Conservation (phyloP, 1,140 invertebrate species). For the Elysia chlorotica region DNA sequence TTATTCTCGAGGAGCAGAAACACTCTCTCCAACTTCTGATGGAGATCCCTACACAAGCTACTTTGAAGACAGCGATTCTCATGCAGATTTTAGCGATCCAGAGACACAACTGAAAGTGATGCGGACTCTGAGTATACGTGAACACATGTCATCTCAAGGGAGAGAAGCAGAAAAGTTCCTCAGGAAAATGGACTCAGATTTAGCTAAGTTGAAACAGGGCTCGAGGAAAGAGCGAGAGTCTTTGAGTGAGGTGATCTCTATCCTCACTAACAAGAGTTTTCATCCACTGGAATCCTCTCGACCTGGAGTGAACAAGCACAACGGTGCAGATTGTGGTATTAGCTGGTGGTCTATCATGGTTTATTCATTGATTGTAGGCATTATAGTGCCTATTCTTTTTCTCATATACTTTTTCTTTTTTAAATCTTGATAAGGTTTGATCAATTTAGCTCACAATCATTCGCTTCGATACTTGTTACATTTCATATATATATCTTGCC, state of each 20-base stretch:
- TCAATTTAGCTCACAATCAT: no score
- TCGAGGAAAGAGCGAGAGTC: constrained; percentile 34
- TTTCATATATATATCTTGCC: no score
- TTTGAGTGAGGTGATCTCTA: constrained; percentile 47
- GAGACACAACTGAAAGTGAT: constrained; percentile 45
- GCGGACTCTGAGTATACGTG: constrained; percentile 49
- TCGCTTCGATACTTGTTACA: no score
- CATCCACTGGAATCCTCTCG: constrained; percentile 34
- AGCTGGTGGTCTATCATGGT: constrained; percentile 34
- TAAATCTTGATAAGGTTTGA: no score
- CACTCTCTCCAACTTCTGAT: background rate
- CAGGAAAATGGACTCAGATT: constrained; percentile 51
- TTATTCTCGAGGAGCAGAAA: background rate
- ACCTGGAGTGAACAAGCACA: background rate
- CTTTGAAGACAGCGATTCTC: constrained; percentile 26
- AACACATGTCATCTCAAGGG: constrained; percentile 35
- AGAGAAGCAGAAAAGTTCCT: constrained; percentile 49
- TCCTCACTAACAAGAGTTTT: constrained; percentile 47
- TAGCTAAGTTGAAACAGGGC: constrained; percentile 39
- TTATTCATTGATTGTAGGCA: constrained; percentile 23
- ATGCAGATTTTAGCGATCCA: constrained; percentile 43
- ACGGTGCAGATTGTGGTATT: constrained; percentile 44
- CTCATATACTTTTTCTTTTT: no score
- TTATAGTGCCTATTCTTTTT: constrained; percentile 40
- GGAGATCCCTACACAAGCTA: background rate